Conservation (phyloP, 2,888 invertebrate species). For the Drosophila anceps region DNA sequence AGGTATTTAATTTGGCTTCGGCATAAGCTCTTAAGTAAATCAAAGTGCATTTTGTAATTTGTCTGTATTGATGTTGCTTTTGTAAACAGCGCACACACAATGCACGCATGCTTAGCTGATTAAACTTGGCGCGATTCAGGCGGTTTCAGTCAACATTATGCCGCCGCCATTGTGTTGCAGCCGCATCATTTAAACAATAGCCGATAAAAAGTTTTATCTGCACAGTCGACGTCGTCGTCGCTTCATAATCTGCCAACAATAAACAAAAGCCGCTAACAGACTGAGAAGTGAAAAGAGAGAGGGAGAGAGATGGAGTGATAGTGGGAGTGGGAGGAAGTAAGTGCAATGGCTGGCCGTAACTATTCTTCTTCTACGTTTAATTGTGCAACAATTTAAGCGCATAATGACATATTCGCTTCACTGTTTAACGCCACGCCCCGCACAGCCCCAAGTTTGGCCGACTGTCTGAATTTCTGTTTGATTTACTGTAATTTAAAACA, state of each 20-base stretch:
- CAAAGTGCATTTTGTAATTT: constrained; percentile 22
- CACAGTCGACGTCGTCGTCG: constrained; percentile 41
- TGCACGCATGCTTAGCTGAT: constrained; percentile 42
- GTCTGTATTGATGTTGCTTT: constrained; percentile 14
- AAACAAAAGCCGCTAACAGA: constrained; percentile 59
- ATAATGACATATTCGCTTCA: constrained; percentile 54
- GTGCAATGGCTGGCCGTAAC: constrained; percentile 5
- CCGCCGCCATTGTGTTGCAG: constrained; percentile 37
- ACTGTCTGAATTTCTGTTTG: constrained; percentile 49
- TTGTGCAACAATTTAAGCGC: constrained; percentile 72
- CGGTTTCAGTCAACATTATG: constrained; percentile 22
- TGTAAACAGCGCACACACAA: constrained; percentile 17
- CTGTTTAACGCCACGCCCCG: constrained; percentile 20
- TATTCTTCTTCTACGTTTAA: constrained; percentile 38
- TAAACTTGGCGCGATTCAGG: constrained; percentile 42
- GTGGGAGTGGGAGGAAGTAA: not conserved
- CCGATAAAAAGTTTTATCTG: constrained; percentile 68
- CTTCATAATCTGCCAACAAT: constrained; percentile 70
- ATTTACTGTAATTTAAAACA: constrained; percentile 67
- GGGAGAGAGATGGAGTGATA: not conserved
- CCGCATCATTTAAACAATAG: constrained; percentile 53
- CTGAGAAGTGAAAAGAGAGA: not conserved
- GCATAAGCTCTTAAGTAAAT: not conserved
- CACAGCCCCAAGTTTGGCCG: constrained; percentile 6
- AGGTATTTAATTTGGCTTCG: not conserved